Evolutionary conservation across 1,140 invertebrate species (phyloP).

Genomic region (Cecropterus lyciades): DNA sequence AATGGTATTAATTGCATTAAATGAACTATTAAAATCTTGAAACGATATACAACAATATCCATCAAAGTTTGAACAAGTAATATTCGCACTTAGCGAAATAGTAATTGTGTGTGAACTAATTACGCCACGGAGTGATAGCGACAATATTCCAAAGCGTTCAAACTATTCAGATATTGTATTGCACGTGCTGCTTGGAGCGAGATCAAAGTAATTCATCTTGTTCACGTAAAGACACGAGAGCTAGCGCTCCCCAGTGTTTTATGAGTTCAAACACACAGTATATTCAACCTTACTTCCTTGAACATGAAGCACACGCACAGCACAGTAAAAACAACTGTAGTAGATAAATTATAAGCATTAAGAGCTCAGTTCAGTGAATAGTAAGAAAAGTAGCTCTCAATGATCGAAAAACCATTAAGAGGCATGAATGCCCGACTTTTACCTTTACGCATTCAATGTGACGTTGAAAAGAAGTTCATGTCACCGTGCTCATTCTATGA

Average conservation of each 20-base stretch:
- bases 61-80: constrained; percentile 12
- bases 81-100: constrained; percentile 3
- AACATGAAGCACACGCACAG: neutral
- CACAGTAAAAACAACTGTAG: constrained; percentile 17
- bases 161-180: neutral
- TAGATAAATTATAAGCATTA: constrained; percentile 31
- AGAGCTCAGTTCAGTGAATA: constrained; percentile 24
- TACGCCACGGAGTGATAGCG: neutral
- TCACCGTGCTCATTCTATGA: constrained; percentile 4
- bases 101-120: neutral
- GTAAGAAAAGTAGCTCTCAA: constrained; percentile 24
- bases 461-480: constrained; percentile 24
- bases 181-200: constrained; percentile 22
- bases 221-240: constrained; percentile 21
- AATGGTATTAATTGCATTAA: too few relatives aligned
- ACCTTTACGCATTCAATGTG: constrained; percentile 28
- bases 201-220: constrained; percentile 32
- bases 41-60: neutral
- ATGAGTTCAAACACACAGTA: neutral
- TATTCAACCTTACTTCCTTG: neutral
- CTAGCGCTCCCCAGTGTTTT: constrained; percentile 17
- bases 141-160: constrained; percentile 8
- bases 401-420: constrained; percentile 32
- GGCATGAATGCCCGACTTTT: constrained; percentile 29
- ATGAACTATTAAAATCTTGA: neutral